Percentiles rank a stretch among this genome's conserved stretches.
phyloP scores from a whole-genome alignment of 2,888 invertebrate species.

The Marasmarcha lunaedactyla region DNA sequence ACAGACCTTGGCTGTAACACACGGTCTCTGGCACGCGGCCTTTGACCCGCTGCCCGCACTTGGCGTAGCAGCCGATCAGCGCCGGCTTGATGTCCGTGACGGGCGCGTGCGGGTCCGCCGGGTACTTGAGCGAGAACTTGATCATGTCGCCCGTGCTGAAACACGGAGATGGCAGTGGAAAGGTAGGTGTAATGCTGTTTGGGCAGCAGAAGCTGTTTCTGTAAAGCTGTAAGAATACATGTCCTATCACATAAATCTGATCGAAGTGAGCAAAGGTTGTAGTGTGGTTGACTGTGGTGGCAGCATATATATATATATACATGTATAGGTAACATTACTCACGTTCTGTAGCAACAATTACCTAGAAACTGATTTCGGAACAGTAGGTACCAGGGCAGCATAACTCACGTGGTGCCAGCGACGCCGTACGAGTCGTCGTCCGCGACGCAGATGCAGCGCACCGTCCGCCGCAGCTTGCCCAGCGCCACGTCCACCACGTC shows the following conservation, averaged over 20 bases:
- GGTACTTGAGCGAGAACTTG: constrained; percentile 63
- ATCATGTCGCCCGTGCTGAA: constrained; percentile 68
- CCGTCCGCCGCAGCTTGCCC: constrained; percentile 82
- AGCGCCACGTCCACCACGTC: constrained; percentile 79
- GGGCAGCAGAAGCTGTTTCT: too few relatives aligned
- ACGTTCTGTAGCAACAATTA: too few relatives aligned
- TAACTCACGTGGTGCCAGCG: constrained; percentile 89
- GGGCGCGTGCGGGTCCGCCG: constrained; percentile 62
- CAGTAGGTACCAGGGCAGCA: too few relatives aligned
- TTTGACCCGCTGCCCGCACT: constrained; percentile 64
- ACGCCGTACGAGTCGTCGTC: constrained; percentile 79
- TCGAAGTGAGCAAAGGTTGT: too few relatives aligned
- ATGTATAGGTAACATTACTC: too few relatives aligned
- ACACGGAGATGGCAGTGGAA: too few relatives aligned
- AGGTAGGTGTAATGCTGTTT: too few relatives aligned
- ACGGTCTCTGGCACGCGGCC: constrained; percentile 66
- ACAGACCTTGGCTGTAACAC: constrained; percentile 73
- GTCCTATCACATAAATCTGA: too few relatives aligned
- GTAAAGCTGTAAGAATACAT: too few relatives aligned
- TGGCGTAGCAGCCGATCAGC: constrained; percentile 75
- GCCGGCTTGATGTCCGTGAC: constrained; percentile 66
- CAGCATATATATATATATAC: too few relatives aligned
- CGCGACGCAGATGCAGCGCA: constrained; percentile 80
- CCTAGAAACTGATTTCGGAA: too few relatives aligned
- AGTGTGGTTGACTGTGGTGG: too few relatives aligned